Evolutionary conservation across 2,888 invertebrate genomes (phyloP), one percentile per base, ranked within the genome.

Genomic region (Liodrosophila aerea): DNA sequence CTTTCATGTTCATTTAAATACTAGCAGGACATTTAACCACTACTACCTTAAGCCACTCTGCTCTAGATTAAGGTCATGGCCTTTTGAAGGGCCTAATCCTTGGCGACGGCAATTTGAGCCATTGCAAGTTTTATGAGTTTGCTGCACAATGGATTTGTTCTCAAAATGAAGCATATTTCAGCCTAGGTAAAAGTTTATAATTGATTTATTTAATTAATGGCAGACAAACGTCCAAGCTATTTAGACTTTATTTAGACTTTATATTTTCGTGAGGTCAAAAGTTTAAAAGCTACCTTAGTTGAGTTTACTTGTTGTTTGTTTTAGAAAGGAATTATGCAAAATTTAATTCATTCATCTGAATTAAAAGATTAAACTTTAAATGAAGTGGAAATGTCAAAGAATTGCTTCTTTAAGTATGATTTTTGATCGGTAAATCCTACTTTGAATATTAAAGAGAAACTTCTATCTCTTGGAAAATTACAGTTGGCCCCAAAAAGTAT

Each of bases 141-240:
- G 27, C 22, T 30, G 45, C 37, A 39, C 40, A 56, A 50, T 54
- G 29, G 39, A 50, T 61, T 70, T 27, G 30, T 9, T 1, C 27
- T 7, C 1, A 44, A 16, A 27, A 29, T 9, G 37, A 40, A 8
- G 40, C 22, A 13, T 43, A 16, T 36, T 49, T 41, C 33, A 12
- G 22, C 13, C 27, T 11, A 16, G 33, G 7, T 29, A 8, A 45
- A 72, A 64, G 33, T 64, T 76, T 46, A 5, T 64, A 64, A 76
- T 63, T 68, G 54, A 16, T 27, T 50, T 31, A 70, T 64, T 76
- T 64, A 73, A 64, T 78, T 69, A 62, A 58, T 57, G 40, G 37
- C 41, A 22, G 22, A 22, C 22, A 5, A 22, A 22, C 3, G 22
- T 22, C 22, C 22, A 22, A 22, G 22, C 5, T n/a, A n/a, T n/a